Conservation (phyloP, 2,888 invertebrate genomes). For the Chrysolina americana region DNA sequence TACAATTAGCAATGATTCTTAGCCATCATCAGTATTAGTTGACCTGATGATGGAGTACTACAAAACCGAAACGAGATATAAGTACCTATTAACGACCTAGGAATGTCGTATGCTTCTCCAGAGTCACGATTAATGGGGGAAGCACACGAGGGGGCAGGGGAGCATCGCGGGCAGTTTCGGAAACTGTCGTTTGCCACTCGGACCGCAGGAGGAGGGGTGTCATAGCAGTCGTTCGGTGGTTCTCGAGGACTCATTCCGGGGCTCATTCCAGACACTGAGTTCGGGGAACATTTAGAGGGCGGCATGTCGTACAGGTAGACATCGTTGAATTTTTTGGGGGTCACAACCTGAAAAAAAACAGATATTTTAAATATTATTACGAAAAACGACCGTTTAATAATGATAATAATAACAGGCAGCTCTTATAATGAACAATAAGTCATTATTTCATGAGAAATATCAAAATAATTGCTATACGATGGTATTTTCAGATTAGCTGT, state of each 20-base stretch:
- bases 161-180: conserved; percentile 69
- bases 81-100: conserved; percentile 69
- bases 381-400: too few relatives aligned
- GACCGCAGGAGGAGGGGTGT: conserved; percentile 77
- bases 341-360: conserved; percentile 74
- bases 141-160: conserved; percentile 71
- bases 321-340: conserved; percentile 81
- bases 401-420: too few relatives aligned
- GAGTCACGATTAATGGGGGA: conserved; percentile 66
- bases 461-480: too few relatives aligned
- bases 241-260: conserved; percentile 61
- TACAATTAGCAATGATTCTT: too few relatives aligned
- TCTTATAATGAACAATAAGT: too few relatives aligned
- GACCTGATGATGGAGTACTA: too few relatives aligned
- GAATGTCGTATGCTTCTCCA: conserved; percentile 77
- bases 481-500: too few relatives aligned
- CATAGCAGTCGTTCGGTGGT: conserved; percentile 70
- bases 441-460: too few relatives aligned
- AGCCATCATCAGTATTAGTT: too few relatives aligned
- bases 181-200: conserved; percentile 72
- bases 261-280: conserved; percentile 63
- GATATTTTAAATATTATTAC: not conserved
- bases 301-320: conserved; percentile 81
- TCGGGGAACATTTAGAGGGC: conserved; percentile 66
- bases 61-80: too few relatives aligned